Evolutionary conservation across 1,140 invertebrate species (phyloP).

Genomic region (Lucilia cuprina): DNA sequence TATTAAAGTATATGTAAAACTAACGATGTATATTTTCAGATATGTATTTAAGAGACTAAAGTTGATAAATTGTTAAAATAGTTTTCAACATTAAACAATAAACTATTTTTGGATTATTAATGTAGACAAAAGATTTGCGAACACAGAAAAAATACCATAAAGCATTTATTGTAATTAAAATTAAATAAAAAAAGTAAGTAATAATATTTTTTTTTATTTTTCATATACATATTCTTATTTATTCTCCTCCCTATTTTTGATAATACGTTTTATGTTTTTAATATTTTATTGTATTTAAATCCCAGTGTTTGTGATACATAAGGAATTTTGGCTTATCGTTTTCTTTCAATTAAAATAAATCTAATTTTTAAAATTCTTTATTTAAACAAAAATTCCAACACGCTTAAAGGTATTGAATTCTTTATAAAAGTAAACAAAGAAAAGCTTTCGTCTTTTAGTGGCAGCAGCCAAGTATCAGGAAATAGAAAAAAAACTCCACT

Average conservation of each 20-base stretch:
- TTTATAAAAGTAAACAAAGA: neutral
- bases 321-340: neutral
- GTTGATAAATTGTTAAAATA: too few species aligned
- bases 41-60: neutral
- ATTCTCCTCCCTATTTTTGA: too few species aligned
- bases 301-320: neutral
- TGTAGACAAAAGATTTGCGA: too few species aligned
- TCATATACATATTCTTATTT: too few species aligned
- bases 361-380: neutral
- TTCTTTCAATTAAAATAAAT: neutral
- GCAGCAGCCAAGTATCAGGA: neutral
- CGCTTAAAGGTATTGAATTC: constrained; percentile 14
- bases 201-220: too few species aligned
- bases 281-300: too few species aligned
- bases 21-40: neutral
- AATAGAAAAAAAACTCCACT: neutral
- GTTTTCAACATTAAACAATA: too few species aligned
- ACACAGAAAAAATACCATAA: too few species aligned
- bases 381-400: constrained; percentile 18
- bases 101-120: too few species aligned
- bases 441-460: neutral
- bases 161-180: too few species aligned
- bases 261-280: too few species aligned
- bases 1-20: neutral
- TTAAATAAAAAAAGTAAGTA: too few species aligned